Conservation (phyloP, 2,113 vertebrate genomes). For the Rhabdomys dilectus region DNA sequence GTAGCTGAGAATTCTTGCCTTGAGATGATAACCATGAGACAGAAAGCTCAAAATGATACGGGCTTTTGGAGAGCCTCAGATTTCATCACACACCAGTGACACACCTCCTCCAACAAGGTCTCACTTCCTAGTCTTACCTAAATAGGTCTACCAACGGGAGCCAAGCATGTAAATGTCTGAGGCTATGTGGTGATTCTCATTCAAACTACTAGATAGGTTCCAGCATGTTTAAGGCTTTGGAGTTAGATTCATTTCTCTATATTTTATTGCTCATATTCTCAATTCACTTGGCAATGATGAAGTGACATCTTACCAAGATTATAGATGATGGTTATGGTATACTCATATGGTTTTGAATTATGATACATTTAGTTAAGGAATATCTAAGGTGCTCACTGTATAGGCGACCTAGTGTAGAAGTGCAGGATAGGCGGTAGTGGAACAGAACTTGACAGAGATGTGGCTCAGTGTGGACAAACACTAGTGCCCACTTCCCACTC, state of each 20-base stretch:
- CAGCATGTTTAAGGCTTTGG: neutral
- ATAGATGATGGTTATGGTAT: neutral
- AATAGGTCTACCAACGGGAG: too few relatives aligned
- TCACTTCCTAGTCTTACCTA: neutral
- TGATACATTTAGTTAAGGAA: neutral
- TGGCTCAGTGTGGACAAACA: neutral
- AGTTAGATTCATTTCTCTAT: neutral
- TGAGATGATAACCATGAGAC: neutral
- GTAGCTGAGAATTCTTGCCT: neutral
- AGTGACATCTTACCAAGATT: neutral
- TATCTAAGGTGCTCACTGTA: neutral
- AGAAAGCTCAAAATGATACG: neutral
- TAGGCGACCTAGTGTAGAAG: neutral
- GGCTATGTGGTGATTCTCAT: neutral
- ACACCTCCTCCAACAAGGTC: neutral
- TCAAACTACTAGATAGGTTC: neutral
- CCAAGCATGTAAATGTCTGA: neutral
- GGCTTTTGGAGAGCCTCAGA: neutral
- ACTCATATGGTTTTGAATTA: neutral
- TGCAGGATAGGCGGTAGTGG: accelerated
- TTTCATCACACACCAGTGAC: neutral
- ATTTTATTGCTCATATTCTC: neutral
- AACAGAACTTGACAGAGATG: neutral
- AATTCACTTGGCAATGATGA: neutral
- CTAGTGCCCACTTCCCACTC: too few relatives aligned